Evolutionary conservation across 2,888 invertebrate species (phyloP).

Genomic region (Campoplex nolae): DNA sequence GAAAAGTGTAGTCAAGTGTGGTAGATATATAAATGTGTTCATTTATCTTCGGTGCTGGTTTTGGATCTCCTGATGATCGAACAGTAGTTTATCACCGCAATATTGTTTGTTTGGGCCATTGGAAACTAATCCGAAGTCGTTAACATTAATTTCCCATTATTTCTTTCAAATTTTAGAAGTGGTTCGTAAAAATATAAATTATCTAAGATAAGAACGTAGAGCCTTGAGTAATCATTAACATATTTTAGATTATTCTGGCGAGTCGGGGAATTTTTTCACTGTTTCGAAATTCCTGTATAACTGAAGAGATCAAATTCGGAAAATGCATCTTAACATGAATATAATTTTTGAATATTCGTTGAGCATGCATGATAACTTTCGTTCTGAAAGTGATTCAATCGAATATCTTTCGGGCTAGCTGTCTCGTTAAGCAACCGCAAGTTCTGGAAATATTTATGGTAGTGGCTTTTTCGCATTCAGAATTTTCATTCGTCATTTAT

Average conservation of each 20-base stretch:
- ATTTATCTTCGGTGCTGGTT: slow-evolving; percentile 8
- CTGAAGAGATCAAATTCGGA: not conserved
- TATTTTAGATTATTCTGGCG: not conserved
- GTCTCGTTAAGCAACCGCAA: slow-evolving; percentile 24
- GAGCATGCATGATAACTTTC: slow-evolving; percentile 54
- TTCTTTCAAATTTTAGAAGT: not conserved
- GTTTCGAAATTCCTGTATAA: not conserved
- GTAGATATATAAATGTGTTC: slow-evolving; percentile 46
- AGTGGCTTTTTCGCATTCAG: slow-evolving; percentile 39
- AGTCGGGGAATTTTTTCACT: not conserved
- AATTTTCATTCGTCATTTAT: slow-evolving; percentile 53
- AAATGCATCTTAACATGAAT: slow-evolving; percentile 1
- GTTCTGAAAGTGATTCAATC: slow-evolving; percentile 23
- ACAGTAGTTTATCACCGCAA: not conserved
- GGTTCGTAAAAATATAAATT: not conserved
- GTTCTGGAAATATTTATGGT: slow-evolving; percentile 26
- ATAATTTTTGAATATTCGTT: slow-evolving; percentile 31
- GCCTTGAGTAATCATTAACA: not conserved
- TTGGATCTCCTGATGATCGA: not conserved
- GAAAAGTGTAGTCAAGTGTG: slow-evolving; percentile 61
- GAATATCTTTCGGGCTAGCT: slow-evolving; percentile 34
- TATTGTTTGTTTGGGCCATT: slow-evolving; percentile 1
- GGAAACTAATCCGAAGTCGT: not conserved
- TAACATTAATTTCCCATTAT: not conserved
- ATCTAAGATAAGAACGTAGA: not conserved